Base-by-base conservation (phyloP, 2,888 invertebrate species). In the Ephialtes manifestator region DNA sequence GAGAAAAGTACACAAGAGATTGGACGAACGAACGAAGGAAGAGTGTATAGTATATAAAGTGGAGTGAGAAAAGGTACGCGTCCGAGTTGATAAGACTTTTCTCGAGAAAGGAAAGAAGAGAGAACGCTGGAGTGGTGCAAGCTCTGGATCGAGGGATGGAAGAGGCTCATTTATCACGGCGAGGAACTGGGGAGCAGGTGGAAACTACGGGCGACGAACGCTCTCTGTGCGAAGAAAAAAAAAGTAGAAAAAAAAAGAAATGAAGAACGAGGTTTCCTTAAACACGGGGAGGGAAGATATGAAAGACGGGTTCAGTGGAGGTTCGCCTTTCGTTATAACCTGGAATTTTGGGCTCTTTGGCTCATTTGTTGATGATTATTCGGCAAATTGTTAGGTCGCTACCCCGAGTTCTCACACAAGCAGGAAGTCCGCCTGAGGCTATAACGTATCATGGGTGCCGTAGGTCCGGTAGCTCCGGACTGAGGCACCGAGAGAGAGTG, bases 111-210 rank as follows among this genome's bases (percentile, higher is more conserved):
- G 89, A 83, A 86, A 85, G 75, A 51, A 70, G 67, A 81, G 46
- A 76, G 60, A 63, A 18, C 51, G 51, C 18, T 31, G 24, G 35
- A 51, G 60, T 53, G 77, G 53, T 65, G 76, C 63, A 51, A 72
- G 65, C 60, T 67, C 24, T 68, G 75, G 28, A 55, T 46, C 74
- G 72, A 81, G 85, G 87, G 91, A 90, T 89, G 90, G 89, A 90
- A 89, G 89, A 87, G 86, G 90, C 88, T 90, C 92, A 92, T 93
- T 91, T 92, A 92, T 93, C 92, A 93, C 90, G 82, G 86, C 87
- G 87, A 88, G 68, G 67, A 55, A 78, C 31, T 51, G 88, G 24
- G 89, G 88, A 90, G 90, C 92, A 93, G 92, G 92, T 92, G 92
- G 90, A 89, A 89, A 28, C 63, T 39, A 35, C 48, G 63, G 68